Base-by-base conservation (phyloP, 1,140 invertebrate genomes). In the Hirudo medicinalis region DNA sequence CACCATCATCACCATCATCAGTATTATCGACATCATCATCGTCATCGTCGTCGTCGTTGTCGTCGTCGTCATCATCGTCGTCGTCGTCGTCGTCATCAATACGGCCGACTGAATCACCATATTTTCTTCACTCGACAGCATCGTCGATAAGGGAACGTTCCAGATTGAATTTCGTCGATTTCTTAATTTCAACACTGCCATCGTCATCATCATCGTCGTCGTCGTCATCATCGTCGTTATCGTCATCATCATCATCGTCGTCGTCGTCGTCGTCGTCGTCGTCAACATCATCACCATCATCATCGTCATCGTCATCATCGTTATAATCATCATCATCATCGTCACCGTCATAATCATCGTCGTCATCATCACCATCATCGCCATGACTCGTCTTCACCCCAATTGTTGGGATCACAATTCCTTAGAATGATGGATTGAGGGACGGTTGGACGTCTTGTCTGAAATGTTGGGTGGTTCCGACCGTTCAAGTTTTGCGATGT, bases 131-230 rank as follows among this genome's bases (percentile, higher is more conserved):
- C 57, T 63, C 57, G 57, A 11, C 22, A 22, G 57, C 29, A 25
- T 11, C 1, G 22, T 32, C 29, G 22, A 25, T 63, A 25, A 20
- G 4, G 57, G 29, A 63, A 63, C 29, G 22, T 63, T 63, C 1
- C 15, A 25, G 22, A 63, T 63, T 32, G 57, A 25, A 22, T 25
- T 63, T 63, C 57, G 11, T 63, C 19, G 57, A 63, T 32, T 63
- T 63, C 29, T 22, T 63, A 25, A 22, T 63, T 63, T 63, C 22
- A 63, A 2, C 57, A 63, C 22, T 63, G 29, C 22, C 8, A 63
- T n/a, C 11, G 29, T 63, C 29, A n/a, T 63, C 57, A n/a, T 63
- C 57, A n/a, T 63, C 57, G 15, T 63, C 57, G 17, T 63, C 57
- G 17, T 63, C 57, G 17, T 8, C 57, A 63, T 8, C 57, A 32